These are phyloP conservation scores for Salvelinus fontinalis DNA, from an alignment of 2,113 vertebrate genomes.

Conservation along the genomic window DNA sequence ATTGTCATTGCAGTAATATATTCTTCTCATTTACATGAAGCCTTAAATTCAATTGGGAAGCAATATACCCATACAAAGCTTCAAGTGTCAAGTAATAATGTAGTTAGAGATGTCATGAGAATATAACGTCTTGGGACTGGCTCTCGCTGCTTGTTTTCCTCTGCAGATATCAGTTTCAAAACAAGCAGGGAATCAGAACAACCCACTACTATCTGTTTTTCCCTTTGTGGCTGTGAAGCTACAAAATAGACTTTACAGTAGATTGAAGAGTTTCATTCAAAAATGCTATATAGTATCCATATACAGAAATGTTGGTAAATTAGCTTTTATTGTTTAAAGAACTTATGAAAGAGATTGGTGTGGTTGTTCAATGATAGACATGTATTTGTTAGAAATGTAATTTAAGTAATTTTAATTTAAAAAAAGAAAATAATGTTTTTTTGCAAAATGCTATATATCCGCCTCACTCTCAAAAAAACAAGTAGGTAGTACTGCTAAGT, in stretches of 20 bases:
- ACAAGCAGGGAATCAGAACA: conserved; percentile 5
- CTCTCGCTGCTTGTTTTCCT: neutral
- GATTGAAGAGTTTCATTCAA: neutral
- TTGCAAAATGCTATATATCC: too few species aligned
- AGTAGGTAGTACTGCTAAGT: too few species aligned
- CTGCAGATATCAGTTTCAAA: conserved; percentile 2
- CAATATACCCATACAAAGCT: neutral
- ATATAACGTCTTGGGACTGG: neutral
- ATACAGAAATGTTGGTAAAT: too few species aligned
- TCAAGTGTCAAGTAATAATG: neutral
- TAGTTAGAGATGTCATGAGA: neutral
- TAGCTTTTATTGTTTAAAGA: neutral
- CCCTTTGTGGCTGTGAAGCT: neutral
- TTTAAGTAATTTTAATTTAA: too few species aligned
- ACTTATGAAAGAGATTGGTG: too few species aligned
- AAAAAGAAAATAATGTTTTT: too few species aligned
- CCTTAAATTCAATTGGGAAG: neutral
- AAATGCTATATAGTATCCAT: too few species aligned
- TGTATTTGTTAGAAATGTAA: too few species aligned
- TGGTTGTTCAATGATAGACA: too few species aligned
- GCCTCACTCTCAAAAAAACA: too few species aligned
- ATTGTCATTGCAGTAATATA: neutral
- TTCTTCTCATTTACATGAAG: neutral
- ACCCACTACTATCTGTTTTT: neutral
- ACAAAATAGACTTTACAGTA: conserved; percentile 8